These are phyloP conservation scores for Pseudomyrmex flavicornis DNA, from an alignment of 1,140 invertebrate genomes.

Conservation along the genomic window DNA sequence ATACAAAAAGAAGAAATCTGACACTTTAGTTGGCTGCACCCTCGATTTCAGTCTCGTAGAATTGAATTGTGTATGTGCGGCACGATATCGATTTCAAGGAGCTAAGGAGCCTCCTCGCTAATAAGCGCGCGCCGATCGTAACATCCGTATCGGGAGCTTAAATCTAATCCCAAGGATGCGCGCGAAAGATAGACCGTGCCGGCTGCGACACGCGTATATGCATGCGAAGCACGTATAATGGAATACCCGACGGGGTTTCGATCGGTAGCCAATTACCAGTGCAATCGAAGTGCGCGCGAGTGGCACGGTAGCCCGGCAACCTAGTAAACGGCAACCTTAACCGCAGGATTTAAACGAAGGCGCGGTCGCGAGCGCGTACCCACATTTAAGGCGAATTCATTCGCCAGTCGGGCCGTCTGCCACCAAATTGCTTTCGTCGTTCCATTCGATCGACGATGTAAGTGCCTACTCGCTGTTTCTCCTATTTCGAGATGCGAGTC, in stretches of 20 bases:
- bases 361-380: conserved; percentile 2
- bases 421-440: conserved; percentile 38
- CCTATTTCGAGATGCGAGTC: not conserved
- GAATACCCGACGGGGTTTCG: conserved; percentile 23
- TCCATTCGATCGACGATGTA: not conserved
- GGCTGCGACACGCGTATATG: not conserved
- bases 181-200: not conserved
- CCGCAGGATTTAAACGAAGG: conserved; percentile 42
- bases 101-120: not conserved
- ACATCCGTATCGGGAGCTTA: conserved; percentile 37
- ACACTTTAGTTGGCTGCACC: not conserved
- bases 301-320: conserved; percentile 31
- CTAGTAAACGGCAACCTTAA: conserved; percentile 39
- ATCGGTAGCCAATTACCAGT: conserved; percentile 48
- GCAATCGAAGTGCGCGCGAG: conserved; percentile 27
- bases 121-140: conserved; percentile 20
- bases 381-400: conserved; percentile 42
- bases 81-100: conserved; percentile 18
- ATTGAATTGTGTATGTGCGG: not conserved
- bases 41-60: not conserved
- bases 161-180: conserved; percentile 39
- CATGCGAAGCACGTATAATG: conserved; percentile 16
- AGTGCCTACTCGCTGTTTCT: not conserved
- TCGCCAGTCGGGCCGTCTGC: not conserved
- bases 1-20: no score